These are phyloP conservation scores for Mythimna impura DNA, from an alignment of 2,888 invertebrate genomes.

Conservation along the genomic window DNA sequence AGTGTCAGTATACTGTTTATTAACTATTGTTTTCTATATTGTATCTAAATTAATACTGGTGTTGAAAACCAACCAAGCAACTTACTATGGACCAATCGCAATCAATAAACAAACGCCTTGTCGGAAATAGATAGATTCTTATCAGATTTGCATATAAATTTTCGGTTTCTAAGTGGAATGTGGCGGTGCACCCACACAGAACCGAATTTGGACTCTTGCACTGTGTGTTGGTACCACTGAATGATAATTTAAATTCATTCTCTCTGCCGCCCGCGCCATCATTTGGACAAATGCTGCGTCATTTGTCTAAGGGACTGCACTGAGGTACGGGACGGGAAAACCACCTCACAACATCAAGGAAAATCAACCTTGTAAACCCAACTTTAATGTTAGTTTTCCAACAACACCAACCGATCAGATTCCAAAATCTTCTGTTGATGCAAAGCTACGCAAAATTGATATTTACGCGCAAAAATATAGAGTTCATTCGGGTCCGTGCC, in stretches of 20 bases:
- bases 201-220: slow-evolving; percentile 85
- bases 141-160: slow-evolving; percentile 61
- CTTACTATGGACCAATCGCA: slow-evolving; percentile 17
- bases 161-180: slow-evolving; percentile 62
- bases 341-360: slow-evolving; percentile 60
- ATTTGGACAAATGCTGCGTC: slow-evolving; percentile 91
- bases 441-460: slow-evolving; percentile 75
- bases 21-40: neutral
- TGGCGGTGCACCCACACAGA: slow-evolving; percentile 74
- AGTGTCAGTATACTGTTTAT: neutral
- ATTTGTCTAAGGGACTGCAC: slow-evolving; percentile 88
- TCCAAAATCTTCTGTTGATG: slow-evolving; percentile 84
- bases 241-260: slow-evolving; percentile 92
- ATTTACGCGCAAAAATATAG: slow-evolving; percentile 72
- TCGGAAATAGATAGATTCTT: slow-evolving; percentile 61
- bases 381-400: slow-evolving; percentile 73
- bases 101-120: slow-evolving; percentile 42
- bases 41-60: neutral
- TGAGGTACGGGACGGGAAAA: slow-evolving; percentile 77
- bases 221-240: slow-evolving; percentile 89
- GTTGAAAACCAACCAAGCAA: slow-evolving; percentile 19
- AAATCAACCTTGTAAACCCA: slow-evolving; percentile 71
- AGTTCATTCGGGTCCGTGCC: slow-evolving; percentile 76
- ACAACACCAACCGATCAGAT: slow-evolving; percentile 74
- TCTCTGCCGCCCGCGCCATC: slow-evolving; percentile 91